Percentiles rank a stretch among this genome's conserved stretches.
phyloP scores from a whole-genome alignment of 2,113 vertebrate genomes.

The Archocentrus centrarchus region DNA sequence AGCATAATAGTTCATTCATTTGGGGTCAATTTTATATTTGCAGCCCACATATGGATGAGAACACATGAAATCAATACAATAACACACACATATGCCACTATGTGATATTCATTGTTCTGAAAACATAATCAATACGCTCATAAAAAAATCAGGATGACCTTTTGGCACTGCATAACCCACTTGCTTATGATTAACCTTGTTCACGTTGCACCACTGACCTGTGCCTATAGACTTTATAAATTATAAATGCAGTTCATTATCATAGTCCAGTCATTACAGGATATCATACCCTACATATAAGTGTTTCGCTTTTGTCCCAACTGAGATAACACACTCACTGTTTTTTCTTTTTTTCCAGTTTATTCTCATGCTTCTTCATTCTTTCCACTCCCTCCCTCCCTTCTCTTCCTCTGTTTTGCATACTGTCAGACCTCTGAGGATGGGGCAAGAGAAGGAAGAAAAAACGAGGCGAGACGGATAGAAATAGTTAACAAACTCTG shows the following conservation, averaged over 20 bases:
- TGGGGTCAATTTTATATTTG: slow-evolving; percentile 60
- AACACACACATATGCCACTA: slow-evolving; percentile 62
- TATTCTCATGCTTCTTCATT: slow-evolving; percentile 30
- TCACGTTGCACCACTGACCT: slow-evolving; percentile 66
- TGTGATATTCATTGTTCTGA: slow-evolving; percentile 68
- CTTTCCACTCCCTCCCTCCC: background rate
- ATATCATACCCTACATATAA: slow-evolving; percentile 36
- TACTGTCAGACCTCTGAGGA: slow-evolving; percentile 68
- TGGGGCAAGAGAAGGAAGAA: slow-evolving; percentile 37
- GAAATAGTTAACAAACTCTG: slow-evolving; percentile 93
- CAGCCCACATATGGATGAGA: slow-evolving; percentile 59
- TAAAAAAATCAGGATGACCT: slow-evolving; percentile 70
- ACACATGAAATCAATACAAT: slow-evolving; percentile 63
- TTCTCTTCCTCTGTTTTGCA: slow-evolving; percentile 42
- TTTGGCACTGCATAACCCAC: slow-evolving; percentile 59
- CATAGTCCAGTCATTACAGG: slow-evolving; percentile 42
- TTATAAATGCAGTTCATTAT: slow-evolving; percentile 78
- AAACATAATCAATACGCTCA: slow-evolving; percentile 79
- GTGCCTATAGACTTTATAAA: slow-evolving; percentile 71
- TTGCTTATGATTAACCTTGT: slow-evolving; percentile 77
- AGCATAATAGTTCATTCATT: slow-evolving; percentile 51
- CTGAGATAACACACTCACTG: slow-evolving; percentile 29
- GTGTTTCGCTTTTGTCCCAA: slow-evolving; percentile 46
- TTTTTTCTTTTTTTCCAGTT: slow-evolving; percentile 52
- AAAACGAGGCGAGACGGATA: slow-evolving; percentile 47